These are phyloP conservation scores for Ascaphus truei DNA, from an alignment of 2,113 vertebrate genomes.

Conservation along the genomic window DNA sequence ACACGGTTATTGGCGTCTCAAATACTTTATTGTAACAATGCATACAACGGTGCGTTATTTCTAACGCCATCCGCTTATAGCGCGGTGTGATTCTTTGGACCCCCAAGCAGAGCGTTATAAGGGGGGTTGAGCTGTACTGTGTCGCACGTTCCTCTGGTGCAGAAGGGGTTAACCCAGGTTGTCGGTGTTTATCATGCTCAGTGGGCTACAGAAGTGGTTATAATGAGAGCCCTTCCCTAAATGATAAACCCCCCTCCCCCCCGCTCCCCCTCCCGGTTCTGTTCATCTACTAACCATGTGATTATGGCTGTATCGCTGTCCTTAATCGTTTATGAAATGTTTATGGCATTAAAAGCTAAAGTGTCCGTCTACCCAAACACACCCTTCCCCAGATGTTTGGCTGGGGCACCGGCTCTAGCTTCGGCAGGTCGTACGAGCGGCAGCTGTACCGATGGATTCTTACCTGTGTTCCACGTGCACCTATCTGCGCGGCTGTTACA, in stretches of 20 bases:
- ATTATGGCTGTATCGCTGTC: conserved; percentile 4
- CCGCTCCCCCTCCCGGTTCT: no score
- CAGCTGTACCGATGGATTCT: not conserved
- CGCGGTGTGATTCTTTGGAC: no score
- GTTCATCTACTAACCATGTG: not conserved
- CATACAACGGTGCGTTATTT: no score
- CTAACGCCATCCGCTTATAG: no score
- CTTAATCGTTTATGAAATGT: conserved; percentile 19
- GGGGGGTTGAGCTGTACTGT: no score
- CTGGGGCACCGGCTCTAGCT: not conserved
- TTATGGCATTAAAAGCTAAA: conserved; percentile 20
- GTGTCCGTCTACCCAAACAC: conserved; percentile 9
- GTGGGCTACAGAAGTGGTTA: not conserved
- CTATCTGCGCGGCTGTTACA: no score
- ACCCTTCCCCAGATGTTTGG: conserved; percentile 20
- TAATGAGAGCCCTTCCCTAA: not conserved
- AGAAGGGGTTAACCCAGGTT: not conserved
- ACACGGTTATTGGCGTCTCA: no score
- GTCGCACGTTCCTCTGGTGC: not conserved
- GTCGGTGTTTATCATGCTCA: conserved; percentile 1
- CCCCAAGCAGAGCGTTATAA: no score
- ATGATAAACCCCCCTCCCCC: not conserved
- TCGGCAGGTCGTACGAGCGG: not conserved
- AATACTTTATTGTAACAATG: no score
- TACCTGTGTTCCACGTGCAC: no score